Base-by-base conservation (phyloP, 1,140 invertebrate genomes). In the Calephelis virginiensis region DNA sequence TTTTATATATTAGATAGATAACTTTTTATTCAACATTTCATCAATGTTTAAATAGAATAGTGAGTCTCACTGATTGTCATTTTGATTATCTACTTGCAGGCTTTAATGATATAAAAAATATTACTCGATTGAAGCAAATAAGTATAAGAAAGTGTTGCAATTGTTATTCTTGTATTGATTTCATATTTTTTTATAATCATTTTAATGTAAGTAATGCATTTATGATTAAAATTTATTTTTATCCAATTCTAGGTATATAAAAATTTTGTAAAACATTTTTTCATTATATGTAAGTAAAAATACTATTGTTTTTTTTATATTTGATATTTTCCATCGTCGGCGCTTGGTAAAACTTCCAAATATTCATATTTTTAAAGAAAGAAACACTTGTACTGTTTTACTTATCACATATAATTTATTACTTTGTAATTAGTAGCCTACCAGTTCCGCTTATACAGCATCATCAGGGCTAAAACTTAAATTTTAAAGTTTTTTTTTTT, bases 201-300 rank as follows among this genome's bases (percentile, higher is more conserved):
- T 81, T 79, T 76, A 67, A 78, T 81, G 66, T 83, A 80, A 80
- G 79, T 79, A 78, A 77, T 75, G 81, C 78, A 86, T 82, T 83
- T 85, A 83, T 67, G 72, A 79, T 69, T 79, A 76, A 73, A 72
- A 73, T 77, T 78, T 45, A 47, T 62, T 62, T 46, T 50, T 64
- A 64, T 49, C 63, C 78, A 68, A 77, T 56, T 65, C 77, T 85
- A 83, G 79, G 67, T 82, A 77, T 84, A 82, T 71, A 76, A 73
- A 74, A 86, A 86, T 85, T 86, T 88, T 88, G 82, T 88, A 86
- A 88, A 85, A 86, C 80, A 77, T 74, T 84, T 88, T 87, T 88
- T 84, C 80, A 85, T 82, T 85, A 82, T 83, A 85, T 78, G 75
- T 84, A 81, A 82, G 78, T 67, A 75, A 78, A 67, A 74, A 70